Percentiles rank a stretch among this genome's conserved stretches.
Conservation (phyloP, 2,888 invertebrate genomes). For the Apodemia duryi region DNA sequence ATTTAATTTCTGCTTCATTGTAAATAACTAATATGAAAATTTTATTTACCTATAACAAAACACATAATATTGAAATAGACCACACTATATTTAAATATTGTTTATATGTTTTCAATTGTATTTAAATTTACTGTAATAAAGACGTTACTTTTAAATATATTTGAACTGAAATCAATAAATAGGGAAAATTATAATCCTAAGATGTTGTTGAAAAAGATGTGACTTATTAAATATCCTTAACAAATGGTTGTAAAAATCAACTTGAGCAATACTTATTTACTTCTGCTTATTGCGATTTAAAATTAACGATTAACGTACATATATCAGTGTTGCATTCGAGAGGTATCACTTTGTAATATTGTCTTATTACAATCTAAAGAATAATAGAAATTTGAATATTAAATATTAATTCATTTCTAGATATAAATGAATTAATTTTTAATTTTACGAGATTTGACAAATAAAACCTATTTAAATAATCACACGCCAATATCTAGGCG, state of each 20-base stretch:
- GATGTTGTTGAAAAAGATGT: slow-evolving; percentile 51
- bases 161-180: slow-evolving; percentile 37
- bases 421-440: too few species aligned
- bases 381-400: too few species aligned
- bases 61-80: not conserved
- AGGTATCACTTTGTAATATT: not conserved
- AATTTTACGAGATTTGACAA: too few species aligned
- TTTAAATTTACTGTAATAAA: not conserved
- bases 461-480: too few species aligned
- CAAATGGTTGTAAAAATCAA: slow-evolving; percentile 58
- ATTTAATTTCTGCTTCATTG: not conserved
- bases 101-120: slow-evolving; percentile 4
- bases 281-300: slow-evolving; percentile 18
- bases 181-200: slow-evolving; percentile 41
- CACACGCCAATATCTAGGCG: too few species aligned
- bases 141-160: slow-evolving; percentile 8
- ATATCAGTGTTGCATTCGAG: not conserved
- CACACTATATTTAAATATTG: not conserved
- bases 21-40: not conserved
- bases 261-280: slow-evolving; percentile 51
- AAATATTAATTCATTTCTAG: too few species aligned
- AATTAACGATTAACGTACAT: not conserved
- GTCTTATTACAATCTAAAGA: too few species aligned
- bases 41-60: slow-evolving; percentile 3
- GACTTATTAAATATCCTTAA: slow-evolving; percentile 46